phyloP scores from a whole-genome alignment of 2,888 invertebrate genomes.

The Serripes groenlandicus region DNA sequence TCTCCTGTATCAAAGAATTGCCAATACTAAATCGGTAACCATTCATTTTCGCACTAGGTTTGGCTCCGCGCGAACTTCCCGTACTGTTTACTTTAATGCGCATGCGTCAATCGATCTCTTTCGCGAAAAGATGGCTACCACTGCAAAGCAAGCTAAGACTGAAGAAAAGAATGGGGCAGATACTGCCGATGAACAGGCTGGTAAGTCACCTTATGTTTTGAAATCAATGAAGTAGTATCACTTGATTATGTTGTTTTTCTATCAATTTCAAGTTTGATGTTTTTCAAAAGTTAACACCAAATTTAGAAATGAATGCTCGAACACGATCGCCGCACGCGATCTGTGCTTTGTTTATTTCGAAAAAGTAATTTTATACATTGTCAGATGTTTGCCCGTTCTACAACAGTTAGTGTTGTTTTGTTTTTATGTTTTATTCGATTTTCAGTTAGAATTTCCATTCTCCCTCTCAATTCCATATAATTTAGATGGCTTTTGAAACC shows the following conservation, averaged over 20 bases:
- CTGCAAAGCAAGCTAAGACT: slow-evolving; percentile 84
- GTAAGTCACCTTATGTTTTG: no score
- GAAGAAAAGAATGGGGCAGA: slow-evolving; percentile 85
- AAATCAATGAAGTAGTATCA: no score
- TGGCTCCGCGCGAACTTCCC: slow-evolving; percentile 45
- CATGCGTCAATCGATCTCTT: slow-evolving; percentile 71
- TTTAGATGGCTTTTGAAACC: background rate
- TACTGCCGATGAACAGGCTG: slow-evolving; percentile 84
- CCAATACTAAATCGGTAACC: slow-evolving; percentile 6
- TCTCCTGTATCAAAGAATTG: background rate
- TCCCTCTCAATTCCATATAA: no score
- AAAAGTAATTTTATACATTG: no score
- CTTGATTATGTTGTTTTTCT: background rate
- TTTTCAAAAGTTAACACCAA: background rate
- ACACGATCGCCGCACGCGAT: slow-evolving; percentile 53
- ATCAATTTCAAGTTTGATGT: background rate
- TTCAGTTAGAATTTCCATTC: no score
- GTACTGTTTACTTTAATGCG: slow-evolving; percentile 47
- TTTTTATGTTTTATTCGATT: no score
- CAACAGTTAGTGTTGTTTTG: no score
- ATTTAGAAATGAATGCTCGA: slow-evolving; percentile 44
- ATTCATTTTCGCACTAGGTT: background rate
- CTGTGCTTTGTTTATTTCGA: slow-evolving; percentile 37
- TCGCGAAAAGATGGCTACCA: slow-evolving; percentile 85
- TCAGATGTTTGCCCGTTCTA: no score